Evolutionary conservation across 2,888 invertebrate genomes (phyloP), one percentile per base, ranked within the genome.

Genomic region (Cheilosia variabilis): DNA sequence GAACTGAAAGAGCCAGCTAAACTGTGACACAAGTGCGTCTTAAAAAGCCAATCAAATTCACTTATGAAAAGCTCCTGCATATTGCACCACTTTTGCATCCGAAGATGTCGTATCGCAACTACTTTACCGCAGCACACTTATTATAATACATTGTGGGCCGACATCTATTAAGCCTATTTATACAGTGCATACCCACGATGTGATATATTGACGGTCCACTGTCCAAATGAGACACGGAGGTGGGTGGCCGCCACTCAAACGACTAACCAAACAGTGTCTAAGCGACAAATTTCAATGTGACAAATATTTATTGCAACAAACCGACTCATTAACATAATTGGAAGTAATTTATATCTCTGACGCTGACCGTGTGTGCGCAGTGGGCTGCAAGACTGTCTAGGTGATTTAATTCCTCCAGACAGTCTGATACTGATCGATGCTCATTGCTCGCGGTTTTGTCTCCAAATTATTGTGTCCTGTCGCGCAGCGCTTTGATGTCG

Each of bases 281-380:
- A 86, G 71, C 58, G 71, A 81, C 81, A 80, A 80, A 86, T 86
- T 75, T 86, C 55, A 71, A 80, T 45, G 86, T 86, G 80, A 86
- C 86, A 80, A 86, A 86, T 86, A 86, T 86, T 86, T 86, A 86
- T 86, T 72, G 76, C 73, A 82, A 83, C 86, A 88, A 88, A 87
- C 84, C 84, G 79, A 88, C 88, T 87, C 88, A 88, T 89, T 88
- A 88, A 88, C 88, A 88, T 88, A 88, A 88, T 88, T 88, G 88
- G 80, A 87, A 84, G 87, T 89, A 88, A 89, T 89, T 89, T 89
- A 89, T 88, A 75, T 34, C 73, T 45, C 27, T 24, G 24, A 55
- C 34, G 41, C 50, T 27, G 45, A 24, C 52, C 24, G 52, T 60
- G 43, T 60, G 55, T n/a, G 27, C 27, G 27, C 58, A 15, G 55